phyloP scores from a whole-genome alignment of 2,113 vertebrate genomes.

The Seriola quinqueradiata region DNA sequence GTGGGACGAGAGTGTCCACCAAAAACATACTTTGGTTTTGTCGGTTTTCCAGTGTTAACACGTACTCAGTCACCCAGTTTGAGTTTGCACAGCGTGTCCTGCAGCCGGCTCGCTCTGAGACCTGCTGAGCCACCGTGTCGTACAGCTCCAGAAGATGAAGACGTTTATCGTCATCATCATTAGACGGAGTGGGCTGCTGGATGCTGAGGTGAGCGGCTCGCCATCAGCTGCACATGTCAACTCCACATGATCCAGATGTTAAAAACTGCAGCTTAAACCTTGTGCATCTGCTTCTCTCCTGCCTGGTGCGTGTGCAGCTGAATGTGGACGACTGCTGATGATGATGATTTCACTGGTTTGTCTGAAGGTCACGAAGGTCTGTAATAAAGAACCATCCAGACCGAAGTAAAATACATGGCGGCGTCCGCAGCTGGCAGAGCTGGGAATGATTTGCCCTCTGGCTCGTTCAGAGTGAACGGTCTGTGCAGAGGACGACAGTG shows the following conservation, averaged over 20 bases:
- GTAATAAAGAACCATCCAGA: conserved; percentile 31
- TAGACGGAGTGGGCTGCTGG: neutral
- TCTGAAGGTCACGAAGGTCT: conserved; percentile 32
- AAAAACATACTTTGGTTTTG: neutral
- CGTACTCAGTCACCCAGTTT: neutral
- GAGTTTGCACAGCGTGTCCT: neutral
- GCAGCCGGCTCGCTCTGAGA: too few relatives aligned
- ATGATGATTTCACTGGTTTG: conserved; percentile 23
- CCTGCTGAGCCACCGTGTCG: neutral
- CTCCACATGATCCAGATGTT: conserved; percentile 21
- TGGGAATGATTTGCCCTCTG: conserved; percentile 30
- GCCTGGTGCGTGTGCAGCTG: neutral
- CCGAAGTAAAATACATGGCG: conserved; percentile 34
- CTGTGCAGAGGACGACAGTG: conserved; percentile 20
- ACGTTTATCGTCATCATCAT: neutral
- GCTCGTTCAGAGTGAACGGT: neutral
- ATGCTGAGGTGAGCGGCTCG: conserved; percentile 1
- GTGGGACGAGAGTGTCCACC: neutral
- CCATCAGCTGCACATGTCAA: conserved; percentile 2
- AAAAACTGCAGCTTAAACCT: neutral
- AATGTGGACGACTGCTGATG: neutral
- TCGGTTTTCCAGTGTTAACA: neutral
- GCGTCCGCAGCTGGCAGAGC: neutral
- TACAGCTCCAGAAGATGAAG: neutral
- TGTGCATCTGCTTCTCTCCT: neutral